phyloP scores from a whole-genome alignment of 2,113 vertebrate genomes.

The Thunnus maccoyii region DNA sequence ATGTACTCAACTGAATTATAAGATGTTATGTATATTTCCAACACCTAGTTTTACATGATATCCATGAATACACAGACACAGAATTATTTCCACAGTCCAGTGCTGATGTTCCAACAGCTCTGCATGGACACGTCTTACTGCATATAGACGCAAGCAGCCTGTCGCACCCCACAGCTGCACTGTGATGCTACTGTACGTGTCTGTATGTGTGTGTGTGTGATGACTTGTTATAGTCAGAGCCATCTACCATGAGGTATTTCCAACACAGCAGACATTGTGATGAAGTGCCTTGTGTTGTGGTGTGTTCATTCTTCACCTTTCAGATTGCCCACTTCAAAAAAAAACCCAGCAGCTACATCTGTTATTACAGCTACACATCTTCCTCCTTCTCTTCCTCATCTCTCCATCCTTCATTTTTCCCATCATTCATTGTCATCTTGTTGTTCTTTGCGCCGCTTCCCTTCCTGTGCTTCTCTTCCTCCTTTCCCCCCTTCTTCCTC shows the following conservation, averaged over 20 bases:
- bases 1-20: no score
- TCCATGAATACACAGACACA: no score
- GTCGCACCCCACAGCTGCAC: background rate
- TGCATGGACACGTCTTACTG: no score
- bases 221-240: constrained; percentile 17
- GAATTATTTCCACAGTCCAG: background rate
- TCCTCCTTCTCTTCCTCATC: constrained; percentile 8
- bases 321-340: constrained; percentile 20
- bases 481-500: background rate
- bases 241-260: background rate
- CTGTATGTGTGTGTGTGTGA: background rate
- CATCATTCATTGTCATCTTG: background rate
- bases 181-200: background rate
- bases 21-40: no score
- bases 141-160: background rate
- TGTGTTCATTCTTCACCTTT: constrained; percentile 32
- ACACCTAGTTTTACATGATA: no score
- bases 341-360: constrained; percentile 21
- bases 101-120: background rate
- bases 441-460: background rate
- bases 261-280: constrained; percentile 36
- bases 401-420: background rate
- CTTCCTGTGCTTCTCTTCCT: background rate
- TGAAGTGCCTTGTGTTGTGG: background rate
- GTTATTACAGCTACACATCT: constrained; percentile 19